Evolutionary conservation across 2,888 invertebrate genomes (phyloP).

Genomic region (Cremastinae sp.): DNA sequence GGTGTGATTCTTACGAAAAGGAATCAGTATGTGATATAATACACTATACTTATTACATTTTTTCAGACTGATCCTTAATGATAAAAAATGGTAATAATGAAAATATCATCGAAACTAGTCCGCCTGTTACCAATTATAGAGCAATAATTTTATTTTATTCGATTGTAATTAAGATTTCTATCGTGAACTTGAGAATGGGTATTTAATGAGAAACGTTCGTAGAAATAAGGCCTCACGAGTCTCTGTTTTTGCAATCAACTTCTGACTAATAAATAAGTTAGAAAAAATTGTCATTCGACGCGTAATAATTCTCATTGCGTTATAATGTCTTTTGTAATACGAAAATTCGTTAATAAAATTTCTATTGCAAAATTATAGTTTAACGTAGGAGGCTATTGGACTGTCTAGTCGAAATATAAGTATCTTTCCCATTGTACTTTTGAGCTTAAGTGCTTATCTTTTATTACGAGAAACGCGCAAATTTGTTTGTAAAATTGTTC

Average conservation of each 20-base stretch:
- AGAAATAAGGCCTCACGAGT: conserved; percentile 25
- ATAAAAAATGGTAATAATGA: conserved; percentile 21
- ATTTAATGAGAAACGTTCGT: conserved; percentile 5
- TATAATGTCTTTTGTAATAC: too few relatives aligned
- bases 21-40: conserved; percentile 55
- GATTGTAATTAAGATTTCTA: conserved; percentile 31
- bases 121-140: conserved; percentile 57
- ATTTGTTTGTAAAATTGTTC: conserved; percentile 23
- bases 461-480: conserved; percentile 1
- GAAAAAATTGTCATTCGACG: background rate
- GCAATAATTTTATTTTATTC: conserved; percentile 54
- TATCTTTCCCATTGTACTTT: conserved; percentile 1
- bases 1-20: conserved; percentile 29
- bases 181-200: background rate
- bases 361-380: too few relatives aligned
- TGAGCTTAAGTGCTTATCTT: background rate
- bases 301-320: background rate
- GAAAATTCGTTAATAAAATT: too few relatives aligned
- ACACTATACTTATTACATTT: conserved; percentile 48
- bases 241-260: background rate
- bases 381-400: too few relatives aligned
- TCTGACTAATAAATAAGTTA: too few relatives aligned
- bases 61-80: conserved; percentile 56
- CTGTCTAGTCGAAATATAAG: conserved; percentile 4
- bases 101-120: conserved; percentile 49